Evolutionary conservation across 1,140 invertebrate species (phyloP).

Genomic region (Drosophila oshimai): DNA sequence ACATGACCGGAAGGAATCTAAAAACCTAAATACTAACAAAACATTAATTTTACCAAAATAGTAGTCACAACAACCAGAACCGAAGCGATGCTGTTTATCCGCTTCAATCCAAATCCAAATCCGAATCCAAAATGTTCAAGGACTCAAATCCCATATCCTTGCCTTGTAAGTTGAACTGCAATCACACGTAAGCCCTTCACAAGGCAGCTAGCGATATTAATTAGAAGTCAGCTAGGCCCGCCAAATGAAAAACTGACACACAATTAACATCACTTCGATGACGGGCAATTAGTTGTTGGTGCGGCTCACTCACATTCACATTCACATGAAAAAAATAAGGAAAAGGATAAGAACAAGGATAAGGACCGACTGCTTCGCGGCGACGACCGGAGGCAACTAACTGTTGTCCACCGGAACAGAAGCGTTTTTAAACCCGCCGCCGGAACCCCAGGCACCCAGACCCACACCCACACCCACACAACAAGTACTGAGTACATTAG

Average conservation of each 20-base stretch:
- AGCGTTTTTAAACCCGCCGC: conserved; percentile 8
- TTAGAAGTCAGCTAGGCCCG: conserved; percentile 59
- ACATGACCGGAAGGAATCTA: too few species aligned
- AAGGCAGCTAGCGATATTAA: conserved; percentile 80
- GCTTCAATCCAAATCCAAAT: too few species aligned
- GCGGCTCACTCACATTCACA: too few species aligned
- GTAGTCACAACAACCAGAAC: too few species aligned
- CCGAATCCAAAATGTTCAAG: not conserved
- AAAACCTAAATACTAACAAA: too few species aligned
- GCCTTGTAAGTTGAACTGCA: conserved; percentile 37
- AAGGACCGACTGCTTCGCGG: not conserved
- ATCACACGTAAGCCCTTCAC: conserved; percentile 82
- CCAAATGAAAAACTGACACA: conserved; percentile 80
- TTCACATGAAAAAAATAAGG: not conserved
- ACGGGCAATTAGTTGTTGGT: too few species aligned
- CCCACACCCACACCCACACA: conserved; percentile 3
- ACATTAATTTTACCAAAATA: too few species aligned
- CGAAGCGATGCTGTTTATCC: too few species aligned
- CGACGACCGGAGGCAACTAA: conserved; percentile 13
- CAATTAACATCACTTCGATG: conserved; percentile 34
- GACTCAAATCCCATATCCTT: not conserved
- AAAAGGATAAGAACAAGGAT: not conserved
- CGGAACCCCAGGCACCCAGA: not conserved
- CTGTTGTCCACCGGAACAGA: not conserved
- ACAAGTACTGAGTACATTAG: not conserved